Evolutionary conservation across 2,888 invertebrate species (phyloP).

Genomic region (Tenthredo notha): DNA sequence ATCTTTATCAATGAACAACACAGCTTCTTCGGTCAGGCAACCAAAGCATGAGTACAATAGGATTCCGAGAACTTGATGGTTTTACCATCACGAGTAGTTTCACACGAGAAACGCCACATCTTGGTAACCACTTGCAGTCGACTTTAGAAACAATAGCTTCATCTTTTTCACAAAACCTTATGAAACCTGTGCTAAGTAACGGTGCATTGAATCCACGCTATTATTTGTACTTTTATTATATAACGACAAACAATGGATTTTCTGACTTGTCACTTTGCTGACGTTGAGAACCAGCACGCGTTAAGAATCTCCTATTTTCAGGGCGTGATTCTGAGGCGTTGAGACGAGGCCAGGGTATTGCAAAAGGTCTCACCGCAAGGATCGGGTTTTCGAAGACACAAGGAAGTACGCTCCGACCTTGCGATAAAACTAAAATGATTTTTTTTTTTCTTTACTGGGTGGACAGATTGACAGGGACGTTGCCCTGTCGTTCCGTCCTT

Average conservation of each 20-base stretch:
- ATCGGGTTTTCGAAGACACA: neutral
- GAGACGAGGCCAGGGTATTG: conserved; percentile 23
- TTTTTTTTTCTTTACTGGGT: neutral
- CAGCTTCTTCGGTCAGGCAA: neutral
- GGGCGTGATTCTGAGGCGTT: neutral
- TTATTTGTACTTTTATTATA: conserved; percentile 7
- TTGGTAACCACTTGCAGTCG: neutral
- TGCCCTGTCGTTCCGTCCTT: conserved; percentile 20
- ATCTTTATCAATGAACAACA: neutral
- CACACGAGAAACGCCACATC: neutral
- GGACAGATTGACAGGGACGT: conserved; percentile 34
- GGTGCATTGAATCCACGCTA: neutral
- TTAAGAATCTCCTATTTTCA: conserved; percentile 7
- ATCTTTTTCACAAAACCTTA: neutral
- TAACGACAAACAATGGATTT: conserved; percentile 5
- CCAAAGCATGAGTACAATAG: neutral
- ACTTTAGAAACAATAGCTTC: conserved; percentile 29
- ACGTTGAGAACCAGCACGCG: neutral
- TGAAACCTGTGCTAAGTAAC: neutral
- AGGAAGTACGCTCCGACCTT: neutral
- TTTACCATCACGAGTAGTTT: conserved; percentile 10
- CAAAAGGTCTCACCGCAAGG: conserved; percentile 24
- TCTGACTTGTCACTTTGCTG: neutral
- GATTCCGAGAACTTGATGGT: neutral
- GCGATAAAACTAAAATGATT: conserved; percentile 28